phyloP scores from a whole-genome alignment of 2,797 vertebrate genomes.

The Protonibea diacanthus region DNA sequence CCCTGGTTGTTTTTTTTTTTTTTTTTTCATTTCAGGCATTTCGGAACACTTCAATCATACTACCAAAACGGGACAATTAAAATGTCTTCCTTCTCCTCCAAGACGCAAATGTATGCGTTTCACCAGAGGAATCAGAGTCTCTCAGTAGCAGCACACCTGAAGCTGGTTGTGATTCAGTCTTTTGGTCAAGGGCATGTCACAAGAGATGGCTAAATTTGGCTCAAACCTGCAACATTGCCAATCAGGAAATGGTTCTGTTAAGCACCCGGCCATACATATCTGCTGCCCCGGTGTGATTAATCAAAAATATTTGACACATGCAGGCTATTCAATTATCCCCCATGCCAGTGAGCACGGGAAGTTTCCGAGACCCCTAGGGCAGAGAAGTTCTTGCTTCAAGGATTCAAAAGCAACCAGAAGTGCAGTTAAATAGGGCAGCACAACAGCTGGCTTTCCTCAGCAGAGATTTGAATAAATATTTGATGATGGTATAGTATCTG shows the following conservation, averaged over 20 bases:
- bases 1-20: conserved; percentile 27
- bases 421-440: conserved; percentile 64
- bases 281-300: conserved; percentile 57
- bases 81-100: conserved; percentile 15
- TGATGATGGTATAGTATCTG: conserved; percentile 63
- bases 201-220: conserved; percentile 57
- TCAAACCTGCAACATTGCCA: conserved; percentile 61
- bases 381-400: conserved; percentile 55
- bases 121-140: conserved; percentile 1
- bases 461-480: conserved; percentile 66
- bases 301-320: conserved; percentile 69
- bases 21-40: conserved; percentile 28
- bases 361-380: conserved; percentile 44
- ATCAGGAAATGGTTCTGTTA: conserved; percentile 48
- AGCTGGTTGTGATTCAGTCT: conserved; percentile 38
- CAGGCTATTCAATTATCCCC: conserved; percentile 65
- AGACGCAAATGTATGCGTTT: conserved; percentile 43
- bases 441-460: conserved; percentile 66
- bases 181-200: conserved; percentile 53
- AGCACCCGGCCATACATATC: conserved; percentile 39
- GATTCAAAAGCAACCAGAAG: conserved; percentile 55
- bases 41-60: conserved; percentile 22
- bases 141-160: conserved; percentile 26
- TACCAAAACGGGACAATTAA: conserved; percentile 44
- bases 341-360: conserved; percentile 31